A percentile compares a stretch with the other conserved stretches of the same genome.
These are phyloP conservation scores for Oscheius sp. DNA, from an alignment of 1,140 invertebrate species.

Conservation along the genomic window DNA sequence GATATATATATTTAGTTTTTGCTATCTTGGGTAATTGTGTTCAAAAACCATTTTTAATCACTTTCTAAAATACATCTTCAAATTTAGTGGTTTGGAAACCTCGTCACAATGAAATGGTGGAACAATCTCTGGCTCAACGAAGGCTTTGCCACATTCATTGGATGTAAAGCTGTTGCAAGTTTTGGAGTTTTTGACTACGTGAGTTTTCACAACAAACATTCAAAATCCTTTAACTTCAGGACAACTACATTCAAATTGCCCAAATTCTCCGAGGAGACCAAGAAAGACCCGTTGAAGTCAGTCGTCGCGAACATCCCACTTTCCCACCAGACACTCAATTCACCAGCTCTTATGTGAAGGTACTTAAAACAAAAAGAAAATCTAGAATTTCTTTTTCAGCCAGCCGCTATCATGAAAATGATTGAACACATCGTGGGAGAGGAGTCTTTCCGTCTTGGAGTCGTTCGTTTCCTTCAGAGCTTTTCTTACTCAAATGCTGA, in stretches of 20 bases:
- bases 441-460: constrained; percentile 13
- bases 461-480: constrained; percentile 10
- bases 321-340: background rate
- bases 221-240: background rate
- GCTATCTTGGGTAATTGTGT: background rate
- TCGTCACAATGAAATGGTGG: constrained; percentile 63
- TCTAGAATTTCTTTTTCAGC: background rate
- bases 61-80: background rate
- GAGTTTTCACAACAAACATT: background rate
- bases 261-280: background rate
- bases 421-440: constrained; percentile 22
- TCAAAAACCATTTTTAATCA: background rate
- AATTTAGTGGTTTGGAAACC: constrained; percentile 44
- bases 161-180: constrained; percentile 46
- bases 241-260: constrained; percentile 2
- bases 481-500: constrained; percentile 30
- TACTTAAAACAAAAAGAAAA: background rate
- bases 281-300: background rate
- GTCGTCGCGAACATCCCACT: constrained; percentile 4
- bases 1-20: background rate
- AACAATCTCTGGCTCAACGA: constrained; percentile 65
- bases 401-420: constrained; percentile 27
- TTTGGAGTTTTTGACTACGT: constrained; percentile 22
- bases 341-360: background rate
- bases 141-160: constrained; percentile 64